Base-by-base conservation (phyloP, 2,888 invertebrate genomes). In the Watsonalla binaria region DNA sequence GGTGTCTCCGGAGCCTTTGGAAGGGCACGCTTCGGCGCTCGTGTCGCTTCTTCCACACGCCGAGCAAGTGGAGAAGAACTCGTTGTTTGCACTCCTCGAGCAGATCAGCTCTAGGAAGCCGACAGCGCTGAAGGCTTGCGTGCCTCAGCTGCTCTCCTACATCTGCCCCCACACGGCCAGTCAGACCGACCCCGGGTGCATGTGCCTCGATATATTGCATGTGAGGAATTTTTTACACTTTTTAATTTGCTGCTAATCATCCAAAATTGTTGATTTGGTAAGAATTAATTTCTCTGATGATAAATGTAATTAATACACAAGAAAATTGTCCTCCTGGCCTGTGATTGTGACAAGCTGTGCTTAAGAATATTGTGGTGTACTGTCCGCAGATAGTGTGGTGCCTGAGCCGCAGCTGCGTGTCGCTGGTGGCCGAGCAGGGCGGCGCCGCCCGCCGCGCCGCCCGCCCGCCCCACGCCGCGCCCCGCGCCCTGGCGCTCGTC, bases 61-160 rank as follows among this genome's bases (percentile, higher is more conserved):
- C 74, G 97, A 97, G 75, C 94, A 94, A 57, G 94, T 96, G 62
- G 98, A 98, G 84, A 95, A 96, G 80, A 92, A 96, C 69, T 96
- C 97, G 0, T 89, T 98, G 34, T 92, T 98, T 51, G 94, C 95
- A 63, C 91, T 98, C 49, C 96, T 97, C 74, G 93, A 95, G 54
- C 92, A 96, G 65, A 95, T 98, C 57, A 97, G 97, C 0, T 94
- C 94, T 68, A 93, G 95, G 62, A 94, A 96, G 66, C 95, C 97
- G 0, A 92, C 93, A 59, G 96, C 97, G 5, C 83, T 98, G 64
- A 95, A 96, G 83, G 94, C 95, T 0, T 96, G 96, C 73, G 93
- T 98, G 48, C 94, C 96, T 0, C 95, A 96, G 79, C 91, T 98
- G 56, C 93, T 96, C 72, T 95, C 95, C 47, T 96, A 96, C 74